These are phyloP conservation scores for Calliphora vicina DNA, from an alignment of 1,140 invertebrate genomes.

Conservation along the genomic window DNA sequence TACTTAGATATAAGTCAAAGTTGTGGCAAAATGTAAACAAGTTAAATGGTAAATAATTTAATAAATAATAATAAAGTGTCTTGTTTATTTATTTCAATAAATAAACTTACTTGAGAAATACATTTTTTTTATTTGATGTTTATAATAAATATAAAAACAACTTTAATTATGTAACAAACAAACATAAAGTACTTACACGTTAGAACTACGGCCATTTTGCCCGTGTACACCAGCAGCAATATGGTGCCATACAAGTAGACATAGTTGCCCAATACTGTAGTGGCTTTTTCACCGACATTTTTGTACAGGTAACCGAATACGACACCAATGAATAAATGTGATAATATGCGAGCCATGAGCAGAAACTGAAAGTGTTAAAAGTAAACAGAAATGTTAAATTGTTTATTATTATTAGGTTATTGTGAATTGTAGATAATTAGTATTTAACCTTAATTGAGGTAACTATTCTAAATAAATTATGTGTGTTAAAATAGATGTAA, in stretches of 20 bases:
- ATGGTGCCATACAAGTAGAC: conserved; percentile 92
- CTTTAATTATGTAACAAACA: not conserved
- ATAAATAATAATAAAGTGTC: too few species aligned
- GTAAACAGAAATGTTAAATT: conserved; percentile 17
- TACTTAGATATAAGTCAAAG: too few species aligned
- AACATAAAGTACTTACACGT: conserved; percentile 82
- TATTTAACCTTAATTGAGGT: not conserved
- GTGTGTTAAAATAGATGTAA: too few species aligned
- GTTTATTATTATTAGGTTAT: not conserved
- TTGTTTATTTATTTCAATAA: too few species aligned
- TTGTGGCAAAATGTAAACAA: too few species aligned
- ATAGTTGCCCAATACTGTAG: conserved; percentile 87
- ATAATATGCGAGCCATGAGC: conserved; percentile 77
- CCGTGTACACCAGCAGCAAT: conserved; percentile 90
- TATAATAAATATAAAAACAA: too few species aligned
- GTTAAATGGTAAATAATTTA: too few species aligned
- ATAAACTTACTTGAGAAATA: too few species aligned
- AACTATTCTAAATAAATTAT: not conserved
- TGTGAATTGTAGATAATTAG: not conserved
- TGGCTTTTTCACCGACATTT: conserved; percentile 85
- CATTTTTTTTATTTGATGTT: too few species aligned
- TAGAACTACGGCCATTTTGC: conserved; percentile 94
- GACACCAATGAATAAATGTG: conserved; percentile 83
- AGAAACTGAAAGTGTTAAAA: conserved; percentile 67
- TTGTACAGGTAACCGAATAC: conserved; percentile 90